Base-by-base conservation (phyloP, 2,888 invertebrate genomes). In the Lymantria monacha region DNA sequence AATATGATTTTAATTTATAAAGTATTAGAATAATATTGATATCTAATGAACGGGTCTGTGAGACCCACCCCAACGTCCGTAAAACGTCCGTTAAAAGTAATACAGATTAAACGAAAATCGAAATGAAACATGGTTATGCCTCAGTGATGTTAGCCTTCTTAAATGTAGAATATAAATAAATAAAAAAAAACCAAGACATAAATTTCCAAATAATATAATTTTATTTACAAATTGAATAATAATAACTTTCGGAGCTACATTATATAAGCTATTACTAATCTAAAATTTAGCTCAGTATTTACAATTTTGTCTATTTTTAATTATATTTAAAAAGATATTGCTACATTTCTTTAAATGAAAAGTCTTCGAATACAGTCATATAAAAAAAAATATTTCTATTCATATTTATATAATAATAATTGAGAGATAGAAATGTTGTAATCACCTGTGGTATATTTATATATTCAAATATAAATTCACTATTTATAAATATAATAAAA, bases 151-250 rank as follows among this genome's bases (percentile, higher is more conserved):
- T n/a, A n/a, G n/a, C n/a, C n/a, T n/a, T n/a, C n/a, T n/a, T n/a
- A n/a, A n/a, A n/a, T n/a, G n/a, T n/a, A n/a, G 5, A 22, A 22
- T 22, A 22, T 22, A 22, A 22, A 3, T 2, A 22, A 33, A 33
- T 12, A 42, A 30, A 73, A 71, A 65, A 66, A 77, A 77, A 22
- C 76, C 69, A 69, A 66, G 50, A 62, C 46, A 66, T 67, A 79
- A 61, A 76, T 83, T 80, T 74, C 85, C 82, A 88, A 87, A 88
- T 88, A 85, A 86, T 88, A 88, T 89, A 87, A 78, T 86, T 87
- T 87, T 89, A 90, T 89, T 86, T 90, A 89, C 89, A 88, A 72
- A 76, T 85, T 81, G 80, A 83, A 84, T 85, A 83, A 79, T 81
- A 77, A 66, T 67, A 67, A 78, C 75, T 81, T 82, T 81, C 79